These are phyloP conservation scores for Procambarus virginalis DNA, from an alignment of 1,140 invertebrate genomes.

Conservation along the genomic window DNA sequence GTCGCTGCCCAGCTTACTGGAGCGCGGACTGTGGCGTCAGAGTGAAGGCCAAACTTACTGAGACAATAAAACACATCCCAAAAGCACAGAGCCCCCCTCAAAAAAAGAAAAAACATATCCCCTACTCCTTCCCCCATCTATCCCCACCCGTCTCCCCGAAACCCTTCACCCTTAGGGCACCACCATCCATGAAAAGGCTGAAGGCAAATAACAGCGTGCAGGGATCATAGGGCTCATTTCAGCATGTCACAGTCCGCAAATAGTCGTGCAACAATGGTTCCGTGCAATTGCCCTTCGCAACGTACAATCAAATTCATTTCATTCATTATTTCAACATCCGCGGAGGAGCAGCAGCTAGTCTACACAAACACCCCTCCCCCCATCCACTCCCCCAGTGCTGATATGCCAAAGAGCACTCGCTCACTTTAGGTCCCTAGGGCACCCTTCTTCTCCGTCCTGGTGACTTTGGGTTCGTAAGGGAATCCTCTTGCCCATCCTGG, in stretches of 20 bases:
- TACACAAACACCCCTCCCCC: neutral
- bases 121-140: too few relatives aligned
- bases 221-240: slow-evolving; percentile 6
- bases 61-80: too few relatives aligned
- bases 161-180: neutral
- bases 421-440: too few relatives aligned
- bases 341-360: slow-evolving; percentile 12
- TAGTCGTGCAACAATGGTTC: slow-evolving; percentile 43
- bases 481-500: too few relatives aligned
- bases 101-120: too few relatives aligned
- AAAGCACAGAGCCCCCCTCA: too few relatives aligned
- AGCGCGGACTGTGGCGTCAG: too few relatives aligned
- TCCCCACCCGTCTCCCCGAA: too few relatives aligned
- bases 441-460: too few relatives aligned
- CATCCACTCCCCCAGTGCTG: neutral
- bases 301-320: slow-evolving; percentile 64
- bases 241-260: slow-evolving; percentile 5
- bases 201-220: neutral
- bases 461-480: too few relatives aligned
- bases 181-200: slow-evolving; percentile 15
- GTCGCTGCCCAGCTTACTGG: too few relatives aligned
- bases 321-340: slow-evolving; percentile 63
- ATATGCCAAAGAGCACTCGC: neutral
- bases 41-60: too few relatives aligned
- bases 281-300: slow-evolving; percentile 38